These are phyloP conservation scores for Chrysotoxum bicinctum DNA, from an alignment of 2,888 invertebrate genomes.

Conservation along the genomic window DNA sequence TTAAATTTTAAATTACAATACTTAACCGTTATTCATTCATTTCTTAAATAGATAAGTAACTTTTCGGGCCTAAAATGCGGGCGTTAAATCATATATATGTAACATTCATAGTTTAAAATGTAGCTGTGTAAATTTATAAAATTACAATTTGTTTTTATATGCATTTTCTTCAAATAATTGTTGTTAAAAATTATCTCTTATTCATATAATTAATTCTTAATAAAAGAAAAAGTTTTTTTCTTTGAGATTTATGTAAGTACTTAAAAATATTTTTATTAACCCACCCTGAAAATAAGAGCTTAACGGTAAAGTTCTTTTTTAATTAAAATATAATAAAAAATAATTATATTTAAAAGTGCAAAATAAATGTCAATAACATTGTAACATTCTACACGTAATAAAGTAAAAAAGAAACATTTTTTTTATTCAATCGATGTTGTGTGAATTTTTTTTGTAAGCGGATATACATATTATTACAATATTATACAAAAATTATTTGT, in stretches of 20 bases:
- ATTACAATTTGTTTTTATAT: neutral
- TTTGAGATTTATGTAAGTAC: conserved; percentile 7
- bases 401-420: conserved; percentile 29
- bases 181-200: neutral
- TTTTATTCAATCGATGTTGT: conserved; percentile 48
- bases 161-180: neutral
- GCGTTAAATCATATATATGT: neutral
- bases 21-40: neutral
- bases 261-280: conserved; percentile 37
- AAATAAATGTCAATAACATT: conserved; percentile 56
- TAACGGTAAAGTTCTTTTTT: conserved; percentile 43
- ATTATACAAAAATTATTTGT: conserved; percentile 32
- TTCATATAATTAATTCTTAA: neutral
- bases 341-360: conserved; percentile 51
- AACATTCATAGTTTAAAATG: neutral
- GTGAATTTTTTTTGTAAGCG: conserved; percentile 53
- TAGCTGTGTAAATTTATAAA: neutral
- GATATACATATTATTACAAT: conserved; percentile 19
- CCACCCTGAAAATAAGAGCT: conserved; percentile 60
- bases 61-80: neutral
- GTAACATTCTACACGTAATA: neutral
- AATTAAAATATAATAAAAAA: conserved; percentile 1
- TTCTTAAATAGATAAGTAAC: neutral
- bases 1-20: neutral
- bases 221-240: neutral